Percentiles rank a stretch among this genome's conserved stretches.
Conservation (phyloP, 2,888 invertebrate species). For the Athrips mouffetella region DNA sequence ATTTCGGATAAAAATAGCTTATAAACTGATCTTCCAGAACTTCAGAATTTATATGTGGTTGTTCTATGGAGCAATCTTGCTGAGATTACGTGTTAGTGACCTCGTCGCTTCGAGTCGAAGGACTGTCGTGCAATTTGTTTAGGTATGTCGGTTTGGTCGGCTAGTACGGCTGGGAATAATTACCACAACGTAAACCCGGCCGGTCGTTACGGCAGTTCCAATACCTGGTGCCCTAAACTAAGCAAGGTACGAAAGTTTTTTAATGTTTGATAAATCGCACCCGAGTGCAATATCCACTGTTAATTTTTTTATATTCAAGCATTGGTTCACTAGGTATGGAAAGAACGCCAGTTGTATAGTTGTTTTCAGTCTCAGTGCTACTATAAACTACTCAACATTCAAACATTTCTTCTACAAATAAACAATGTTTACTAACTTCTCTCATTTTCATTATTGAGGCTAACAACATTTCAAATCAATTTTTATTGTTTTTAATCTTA, state of each 20-base stretch:
- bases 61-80: constrained; percentile 13
- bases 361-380: constrained; percentile 11
- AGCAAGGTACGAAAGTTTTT: constrained; percentile 60
- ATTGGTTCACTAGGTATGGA: constrained; percentile 13
- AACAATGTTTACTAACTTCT: too few relatives aligned
- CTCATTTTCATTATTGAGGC: too few relatives aligned
- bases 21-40: not conserved
- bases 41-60: not conserved
- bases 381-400: too few relatives aligned
- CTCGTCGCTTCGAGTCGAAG: constrained; percentile 61
- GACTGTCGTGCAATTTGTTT: constrained; percentile 66
- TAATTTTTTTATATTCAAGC: constrained; percentile 5
- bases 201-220: constrained; percentile 63
- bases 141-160: constrained; percentile 86
- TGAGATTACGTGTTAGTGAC: constrained; percentile 40
- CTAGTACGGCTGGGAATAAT: constrained; percentile 80
- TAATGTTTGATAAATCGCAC: constrained; percentile 6
- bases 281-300: constrained; percentile 9
- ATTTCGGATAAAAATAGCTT: not conserved
- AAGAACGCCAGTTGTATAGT: constrained; percentile 11
- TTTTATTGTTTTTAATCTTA: too few relatives aligned
- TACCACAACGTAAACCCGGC: constrained; percentile 61
- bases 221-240: constrained; percentile 71
- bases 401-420: too few relatives aligned
- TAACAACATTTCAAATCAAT: too few relatives aligned